Base-by-base conservation (phyloP, 2,113 vertebrate genomes). In the Petrocephalus microphthalmus region DNA sequence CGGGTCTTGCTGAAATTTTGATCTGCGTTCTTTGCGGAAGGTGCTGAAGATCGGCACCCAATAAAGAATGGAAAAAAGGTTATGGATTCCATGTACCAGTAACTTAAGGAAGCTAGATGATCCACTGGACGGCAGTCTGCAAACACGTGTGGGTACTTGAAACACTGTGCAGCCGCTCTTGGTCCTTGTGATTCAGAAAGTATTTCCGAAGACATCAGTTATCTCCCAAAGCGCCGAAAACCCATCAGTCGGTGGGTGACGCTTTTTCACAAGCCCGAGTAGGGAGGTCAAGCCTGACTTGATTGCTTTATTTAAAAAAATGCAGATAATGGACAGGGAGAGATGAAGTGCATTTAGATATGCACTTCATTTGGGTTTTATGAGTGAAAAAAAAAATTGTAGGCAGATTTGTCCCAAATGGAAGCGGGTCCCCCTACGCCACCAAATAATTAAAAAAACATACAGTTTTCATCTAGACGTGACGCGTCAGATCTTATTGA, bases 1-100 rank as follows among this genome's bases (percentile, higher is more conserved):
- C 91, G 91, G 88, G 94, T 94, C 89, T 84, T n/a, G 52, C 89
- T 90, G 90, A 93, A 90, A 94, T 89, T 67, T 87, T 90, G 87
- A 84, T 57, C 91, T 91, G 89, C 49, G 94, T 94, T 90, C 88
- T 90, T 64, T 71, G 45, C 87, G 91, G 91, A 88, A 94, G 25
- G 90, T 93, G 88, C 82, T 88, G 89, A 88, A 93, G 89, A 93
- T 94, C 93, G 13, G 51, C 52, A 15, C 25, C 84, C 20, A 47
- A 47, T 47, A n/a, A 49, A 15, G 49, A 45, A 45, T 17, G 81
- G 11, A 49, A 42, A 42, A 45, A 42, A n/a, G 81, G 19, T 83
- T 45, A 3, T 49, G 81, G 10, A 49, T 45, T 47, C 13, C 10
- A 67, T 29, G 60, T 29, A 29, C 25, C n/a, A 11, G 25, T 67